Evolutionary conservation across 1,140 invertebrate species (phyloP).

Genomic region (Belonocnema kinseyi): DNA sequence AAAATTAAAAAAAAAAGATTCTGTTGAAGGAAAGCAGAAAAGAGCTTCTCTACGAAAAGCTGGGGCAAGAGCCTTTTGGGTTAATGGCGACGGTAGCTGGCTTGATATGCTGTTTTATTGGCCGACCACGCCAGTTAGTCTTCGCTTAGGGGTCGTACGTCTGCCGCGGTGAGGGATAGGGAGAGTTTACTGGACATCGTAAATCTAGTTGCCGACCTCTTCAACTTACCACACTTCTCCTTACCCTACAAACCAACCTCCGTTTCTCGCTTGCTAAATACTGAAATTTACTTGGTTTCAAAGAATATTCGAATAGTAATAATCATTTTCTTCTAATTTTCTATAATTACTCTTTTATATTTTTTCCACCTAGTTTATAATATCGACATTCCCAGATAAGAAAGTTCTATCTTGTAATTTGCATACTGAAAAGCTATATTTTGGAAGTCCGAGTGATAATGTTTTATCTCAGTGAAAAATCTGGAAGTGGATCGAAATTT

Average conservation of each 20-base stretch:
- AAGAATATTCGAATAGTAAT: too few relatives aligned
- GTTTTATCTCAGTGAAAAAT: too few relatives aligned
- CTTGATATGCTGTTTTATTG: constrained; percentile 68
- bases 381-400: too few relatives aligned
- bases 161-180: constrained; percentile 58
- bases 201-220: constrained; percentile 56
- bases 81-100: constrained; percentile 58
- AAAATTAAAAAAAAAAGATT: constrained; percentile 48
- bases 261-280: neutral
- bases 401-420: too few relatives aligned
- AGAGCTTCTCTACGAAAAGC: constrained; percentile 49
- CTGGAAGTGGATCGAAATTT: too few relatives aligned
- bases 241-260: constrained; percentile 18
- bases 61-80: constrained; percentile 47
- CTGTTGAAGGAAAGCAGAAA: constrained; percentile 44
- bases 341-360: too few relatives aligned
- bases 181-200: constrained; percentile 55
- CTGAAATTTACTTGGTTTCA: neutral
- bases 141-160: constrained; percentile 65
- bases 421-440: too few relatives aligned
- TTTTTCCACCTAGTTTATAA: too few relatives aligned
- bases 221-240: constrained; percentile 46
- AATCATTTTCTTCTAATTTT: too few relatives aligned
- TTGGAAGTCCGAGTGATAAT: too few relatives aligned
- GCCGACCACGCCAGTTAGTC: constrained; percentile 65